A percentile compares a stretch with the other conserved stretches of the same genome.
Conservation (phyloP, 2,888 invertebrate species). For the Agrotis exclamationis region DNA sequence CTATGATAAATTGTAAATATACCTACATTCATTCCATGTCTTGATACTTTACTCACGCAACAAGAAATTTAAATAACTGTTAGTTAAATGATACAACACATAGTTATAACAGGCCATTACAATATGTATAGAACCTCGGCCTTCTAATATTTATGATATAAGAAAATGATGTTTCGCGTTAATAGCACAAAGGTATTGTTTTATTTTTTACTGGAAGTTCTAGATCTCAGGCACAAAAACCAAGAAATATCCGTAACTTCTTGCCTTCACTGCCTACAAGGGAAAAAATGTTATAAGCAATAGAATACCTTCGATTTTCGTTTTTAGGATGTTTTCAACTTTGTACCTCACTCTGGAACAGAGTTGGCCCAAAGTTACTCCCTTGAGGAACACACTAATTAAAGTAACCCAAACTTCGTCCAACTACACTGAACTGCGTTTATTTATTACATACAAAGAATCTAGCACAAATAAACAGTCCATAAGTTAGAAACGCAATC, state of each 20-base stretch:
- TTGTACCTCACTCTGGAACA: slow-evolving; percentile 2
- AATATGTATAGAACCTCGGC: slow-evolving; percentile 38
- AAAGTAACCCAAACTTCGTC: background rate
- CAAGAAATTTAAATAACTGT: slow-evolving; percentile 11
- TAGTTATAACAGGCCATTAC: slow-evolving; percentile 31
- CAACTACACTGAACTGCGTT: background rate
- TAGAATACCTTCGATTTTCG: background rate
- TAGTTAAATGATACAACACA: slow-evolving; percentile 24
- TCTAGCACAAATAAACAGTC: slow-evolving; percentile 31
- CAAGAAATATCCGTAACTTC: background rate
- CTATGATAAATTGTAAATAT: background rate
- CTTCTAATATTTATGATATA: slow-evolving; percentile 28
- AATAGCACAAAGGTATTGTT: background rate
- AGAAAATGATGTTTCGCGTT: slow-evolving; percentile 19
- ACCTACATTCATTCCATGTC: background rate
- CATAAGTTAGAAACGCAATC: slow-evolving; percentile 45
- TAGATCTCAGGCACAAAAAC: background rate
- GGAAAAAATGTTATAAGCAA: background rate
- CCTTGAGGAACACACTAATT: slow-evolving; percentile 10
- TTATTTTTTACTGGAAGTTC: background rate
- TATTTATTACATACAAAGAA: slow-evolving; percentile 26
- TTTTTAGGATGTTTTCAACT: background rate
- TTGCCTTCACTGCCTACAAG: background rate
- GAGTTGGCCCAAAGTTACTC: slow-evolving; percentile 6
- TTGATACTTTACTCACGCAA: slow-evolving; percentile 2